phyloP scores from a whole-genome alignment of 2,113 vertebrate genomes.

The Platichthys stellatus region DNA sequence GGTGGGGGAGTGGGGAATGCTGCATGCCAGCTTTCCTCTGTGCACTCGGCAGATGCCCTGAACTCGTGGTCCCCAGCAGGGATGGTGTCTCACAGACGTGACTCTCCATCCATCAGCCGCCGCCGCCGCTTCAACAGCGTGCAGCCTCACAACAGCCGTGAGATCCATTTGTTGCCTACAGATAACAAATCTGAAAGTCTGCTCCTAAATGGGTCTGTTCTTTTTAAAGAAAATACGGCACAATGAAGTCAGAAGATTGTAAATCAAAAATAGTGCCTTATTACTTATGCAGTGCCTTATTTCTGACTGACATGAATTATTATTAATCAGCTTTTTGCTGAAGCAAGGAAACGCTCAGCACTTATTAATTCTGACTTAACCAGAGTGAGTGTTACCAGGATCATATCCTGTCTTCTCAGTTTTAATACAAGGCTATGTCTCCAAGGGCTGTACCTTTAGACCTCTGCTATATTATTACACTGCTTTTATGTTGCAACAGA shows the following conservation, averaged over 20 bases:
- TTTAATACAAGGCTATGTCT: neutral
- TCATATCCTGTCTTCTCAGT: neutral
- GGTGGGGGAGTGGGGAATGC: neutral
- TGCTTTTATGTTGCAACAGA: neutral
- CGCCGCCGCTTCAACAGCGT: neutral
- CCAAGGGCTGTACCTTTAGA: neutral
- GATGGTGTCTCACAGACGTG: constrained; percentile 47
- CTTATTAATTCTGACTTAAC: neutral
- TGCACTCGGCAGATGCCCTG: constrained; percentile 56
- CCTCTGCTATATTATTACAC: neutral
- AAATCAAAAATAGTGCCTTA: neutral
- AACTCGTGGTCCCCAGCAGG: constrained; percentile 51
- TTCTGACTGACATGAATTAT: neutral
- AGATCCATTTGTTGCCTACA: constrained; percentile 50
- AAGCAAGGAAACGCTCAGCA: neutral
- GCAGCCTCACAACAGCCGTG: constrained; percentile 12
- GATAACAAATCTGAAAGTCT: constrained; percentile 25
- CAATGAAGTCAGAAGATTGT: neutral
- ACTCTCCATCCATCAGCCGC: constrained; percentile 65
- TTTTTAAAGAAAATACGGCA: neutral
- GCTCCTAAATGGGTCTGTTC: neutral
- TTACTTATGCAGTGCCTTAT: neutral
- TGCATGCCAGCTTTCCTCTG: constrained; percentile 37
- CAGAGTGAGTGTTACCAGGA: neutral
- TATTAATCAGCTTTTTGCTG: neutral